A percentile compares a stretch with the other conserved stretches of the same genome.
Conservation (phyloP, 1,140 invertebrate genomes). For the Eupeodes corollae region DNA sequence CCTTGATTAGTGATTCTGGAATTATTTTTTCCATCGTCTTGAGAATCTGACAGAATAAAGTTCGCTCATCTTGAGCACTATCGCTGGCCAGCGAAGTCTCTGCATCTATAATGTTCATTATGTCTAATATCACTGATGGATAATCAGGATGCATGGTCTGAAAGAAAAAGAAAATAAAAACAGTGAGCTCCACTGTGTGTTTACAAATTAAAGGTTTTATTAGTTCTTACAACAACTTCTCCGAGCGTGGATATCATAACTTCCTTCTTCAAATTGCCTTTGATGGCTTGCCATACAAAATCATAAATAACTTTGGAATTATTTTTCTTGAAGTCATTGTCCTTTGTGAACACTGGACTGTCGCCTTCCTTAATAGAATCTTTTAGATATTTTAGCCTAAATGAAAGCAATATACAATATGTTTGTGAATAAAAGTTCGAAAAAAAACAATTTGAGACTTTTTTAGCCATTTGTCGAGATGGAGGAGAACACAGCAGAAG, state of each 20-base stretch:
- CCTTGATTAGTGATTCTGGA: conserved; percentile 77
- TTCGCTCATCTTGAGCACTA: conserved; percentile 52
- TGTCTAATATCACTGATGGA: conserved; percentile 64
- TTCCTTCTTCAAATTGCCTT: conserved; percentile 59
- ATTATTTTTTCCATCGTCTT: conserved; percentile 69
- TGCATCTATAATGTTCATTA: conserved; percentile 66
- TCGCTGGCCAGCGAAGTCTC: conserved; percentile 49
- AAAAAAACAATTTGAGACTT: conserved; percentile 5
- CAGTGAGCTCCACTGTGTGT: background rate
- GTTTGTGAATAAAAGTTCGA: conserved; percentile 14
- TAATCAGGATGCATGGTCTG: conserved; percentile 62
- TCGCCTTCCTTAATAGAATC: conserved; percentile 27
- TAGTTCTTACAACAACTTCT: conserved; percentile 54
- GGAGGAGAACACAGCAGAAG: background rate
- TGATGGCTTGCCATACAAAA: conserved; percentile 56
- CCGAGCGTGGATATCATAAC: conserved; percentile 49
- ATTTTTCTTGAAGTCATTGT: conserved; percentile 21
- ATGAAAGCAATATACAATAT: too few relatives aligned
- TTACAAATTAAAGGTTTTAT: conserved; percentile 1
- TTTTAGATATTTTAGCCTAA: conserved; percentile 34
- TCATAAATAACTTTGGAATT: conserved; percentile 46
- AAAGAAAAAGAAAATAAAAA: conserved; percentile 23
- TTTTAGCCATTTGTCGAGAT: background rate
- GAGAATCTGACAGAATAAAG: conserved; percentile 65
- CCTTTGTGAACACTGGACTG: conserved; percentile 24